These are phyloP conservation scores for Muscina levida DNA, from an alignment of 2,888 invertebrate genomes.

Conservation along the genomic window DNA sequence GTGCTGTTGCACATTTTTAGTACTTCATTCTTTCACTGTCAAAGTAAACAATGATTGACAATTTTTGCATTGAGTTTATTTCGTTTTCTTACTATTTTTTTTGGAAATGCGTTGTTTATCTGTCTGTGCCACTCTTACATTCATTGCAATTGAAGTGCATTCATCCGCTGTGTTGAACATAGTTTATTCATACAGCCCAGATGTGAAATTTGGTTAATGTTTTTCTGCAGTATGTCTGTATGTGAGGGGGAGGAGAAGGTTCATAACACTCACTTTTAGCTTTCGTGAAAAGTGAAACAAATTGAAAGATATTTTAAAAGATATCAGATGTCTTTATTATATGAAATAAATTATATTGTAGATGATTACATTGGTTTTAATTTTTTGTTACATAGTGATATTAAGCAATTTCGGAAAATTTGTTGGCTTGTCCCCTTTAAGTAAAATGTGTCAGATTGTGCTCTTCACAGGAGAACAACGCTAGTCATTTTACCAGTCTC, in stretches of 20 bases:
- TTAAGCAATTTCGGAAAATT: too few relatives aligned
- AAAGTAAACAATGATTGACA: slow-evolving; percentile 64
- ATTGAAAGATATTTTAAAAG: too few relatives aligned
- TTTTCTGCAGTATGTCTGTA: slow-evolving; percentile 20
- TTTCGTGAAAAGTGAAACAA: too few relatives aligned
- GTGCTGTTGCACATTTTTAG: neutral
- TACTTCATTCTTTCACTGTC: slow-evolving; percentile 57
- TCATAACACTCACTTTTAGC: slow-evolving; percentile 49
- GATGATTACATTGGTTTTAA: too few relatives aligned
- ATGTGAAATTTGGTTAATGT: slow-evolving; percentile 10
- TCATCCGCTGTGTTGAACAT: slow-evolving; percentile 19
- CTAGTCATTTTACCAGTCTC: too few relatives aligned
- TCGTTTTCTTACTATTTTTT: neutral
- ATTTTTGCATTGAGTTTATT: slow-evolving; percentile 57
- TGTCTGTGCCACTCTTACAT: neutral
- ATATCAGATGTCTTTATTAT: too few relatives aligned
- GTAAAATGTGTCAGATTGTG: too few relatives aligned
- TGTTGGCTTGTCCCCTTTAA: too few relatives aligned
- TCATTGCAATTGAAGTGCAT: slow-evolving; percentile 11
- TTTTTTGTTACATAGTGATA: too few relatives aligned
- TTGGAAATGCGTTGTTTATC: slow-evolving; percentile 22
- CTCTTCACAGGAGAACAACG: too few relatives aligned
- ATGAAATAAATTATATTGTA: too few relatives aligned
- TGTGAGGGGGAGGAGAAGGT: slow-evolving; percentile 20
- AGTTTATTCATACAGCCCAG: neutral